Conservation (phyloP, 2,888 invertebrate species). For the Seira musarum region DNA sequence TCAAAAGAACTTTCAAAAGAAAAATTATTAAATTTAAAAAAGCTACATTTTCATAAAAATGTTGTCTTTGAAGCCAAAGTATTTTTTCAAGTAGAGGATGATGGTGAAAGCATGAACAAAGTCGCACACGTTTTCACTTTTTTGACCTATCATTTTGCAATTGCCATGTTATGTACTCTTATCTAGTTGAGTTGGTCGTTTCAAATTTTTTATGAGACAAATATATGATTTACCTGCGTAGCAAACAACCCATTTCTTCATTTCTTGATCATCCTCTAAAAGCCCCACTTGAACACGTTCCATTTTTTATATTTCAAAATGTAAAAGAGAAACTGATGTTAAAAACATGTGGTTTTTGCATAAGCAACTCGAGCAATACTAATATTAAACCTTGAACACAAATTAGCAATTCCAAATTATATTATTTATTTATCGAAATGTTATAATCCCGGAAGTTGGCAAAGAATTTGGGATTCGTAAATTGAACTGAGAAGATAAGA, state of each 20-base stretch:
- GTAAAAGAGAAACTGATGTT: background rate
- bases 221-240: background rate
- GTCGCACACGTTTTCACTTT: background rate
- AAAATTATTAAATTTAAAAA: constrained; percentile 65
- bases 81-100: constrained; percentile 36
- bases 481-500: background rate
- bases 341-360: background rate
- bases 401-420: background rate
- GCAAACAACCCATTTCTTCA: background rate
- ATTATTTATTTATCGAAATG: background rate
- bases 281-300: background rate
- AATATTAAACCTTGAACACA: background rate
- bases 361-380: background rate
- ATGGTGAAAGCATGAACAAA: background rate
- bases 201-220: background rate
- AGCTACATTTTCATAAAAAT: constrained; percentile 48
- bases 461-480: background rate
- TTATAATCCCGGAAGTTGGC: background rate
- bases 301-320: background rate
- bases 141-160: constrained; percentile 27
- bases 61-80: constrained; percentile 60
- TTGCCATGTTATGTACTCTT: background rate
- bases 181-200: background rate
- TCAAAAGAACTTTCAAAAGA: constrained; percentile 44
- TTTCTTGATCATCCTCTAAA: background rate